These are phyloP conservation scores for Malurus elegans DNA, from an alignment of 2,113 vertebrate genomes.

Conservation along the genomic window DNA sequence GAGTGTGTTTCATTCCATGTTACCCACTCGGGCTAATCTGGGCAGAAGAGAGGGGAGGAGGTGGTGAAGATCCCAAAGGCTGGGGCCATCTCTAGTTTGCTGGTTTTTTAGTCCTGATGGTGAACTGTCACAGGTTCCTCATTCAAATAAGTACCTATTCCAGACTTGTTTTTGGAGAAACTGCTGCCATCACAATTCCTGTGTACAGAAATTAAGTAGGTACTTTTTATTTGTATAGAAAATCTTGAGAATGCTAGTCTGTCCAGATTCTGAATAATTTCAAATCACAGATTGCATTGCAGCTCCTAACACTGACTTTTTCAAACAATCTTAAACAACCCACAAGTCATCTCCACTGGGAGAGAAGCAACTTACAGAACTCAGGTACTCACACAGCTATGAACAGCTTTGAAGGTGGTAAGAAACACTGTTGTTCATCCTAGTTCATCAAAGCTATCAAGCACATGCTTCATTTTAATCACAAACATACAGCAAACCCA, in stretches of 20 bases:
- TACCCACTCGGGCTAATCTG: neutral
- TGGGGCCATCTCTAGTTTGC: neutral
- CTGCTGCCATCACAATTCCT: neutral
- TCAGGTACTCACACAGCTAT: neutral
- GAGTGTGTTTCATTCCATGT: neutral
- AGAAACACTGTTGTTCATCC: neutral
- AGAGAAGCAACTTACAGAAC: too few relatives aligned
- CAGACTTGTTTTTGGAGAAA: neutral
- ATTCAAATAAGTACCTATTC: neutral
- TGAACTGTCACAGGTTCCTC: neutral
- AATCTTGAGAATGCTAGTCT: neutral
- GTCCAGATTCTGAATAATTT: neutral
- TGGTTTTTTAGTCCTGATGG: neutral
- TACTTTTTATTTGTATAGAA: neutral
- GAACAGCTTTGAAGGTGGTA: neutral
- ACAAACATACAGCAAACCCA: neutral
- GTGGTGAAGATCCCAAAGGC: neutral
- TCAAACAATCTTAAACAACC: neutral
- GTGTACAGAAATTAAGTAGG: neutral
- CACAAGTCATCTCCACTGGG: fast-evolving
- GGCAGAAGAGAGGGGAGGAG: neutral
- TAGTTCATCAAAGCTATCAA: neutral
- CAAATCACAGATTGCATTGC: neutral
- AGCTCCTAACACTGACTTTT: neutral
- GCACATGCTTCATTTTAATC: neutral